phyloP scores from a whole-genome alignment of 2,797 vertebrate species.

The Pseudomugil gertrudae region DNA sequence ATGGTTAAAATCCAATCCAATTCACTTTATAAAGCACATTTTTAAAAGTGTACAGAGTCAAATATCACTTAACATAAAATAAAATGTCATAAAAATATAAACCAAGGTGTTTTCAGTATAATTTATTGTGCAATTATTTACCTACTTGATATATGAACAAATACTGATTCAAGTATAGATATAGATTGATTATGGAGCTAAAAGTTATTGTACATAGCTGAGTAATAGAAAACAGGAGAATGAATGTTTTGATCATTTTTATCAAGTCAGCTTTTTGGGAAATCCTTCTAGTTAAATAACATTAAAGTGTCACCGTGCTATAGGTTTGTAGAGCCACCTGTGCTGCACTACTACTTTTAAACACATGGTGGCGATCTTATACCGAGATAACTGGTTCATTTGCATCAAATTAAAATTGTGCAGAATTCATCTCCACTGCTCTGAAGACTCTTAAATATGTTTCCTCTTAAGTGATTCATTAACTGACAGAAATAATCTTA shows the following conservation, averaged over 20 bases:
- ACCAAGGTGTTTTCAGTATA: background rate
- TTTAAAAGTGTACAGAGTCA: no score
- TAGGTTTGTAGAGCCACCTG: background rate
- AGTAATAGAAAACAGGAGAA: no score
- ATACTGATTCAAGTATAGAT: background rate
- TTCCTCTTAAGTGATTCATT: background rate
- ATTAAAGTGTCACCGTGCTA: background rate
- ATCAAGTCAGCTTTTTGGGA: background rate
- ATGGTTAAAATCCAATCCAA: no score
- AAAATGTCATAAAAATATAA: background rate
- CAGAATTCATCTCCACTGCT: background rate
- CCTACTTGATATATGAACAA: background rate
- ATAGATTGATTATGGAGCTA: background rate
- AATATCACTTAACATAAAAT: background rate
- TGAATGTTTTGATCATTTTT: no score
- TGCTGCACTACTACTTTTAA: constrained; percentile 19
- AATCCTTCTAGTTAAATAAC: background rate
- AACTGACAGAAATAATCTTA: background rate
- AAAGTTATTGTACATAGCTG: background rate
- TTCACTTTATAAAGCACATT: no score
- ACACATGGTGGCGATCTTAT: constrained; percentile 45
- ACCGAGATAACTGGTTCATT: background rate
- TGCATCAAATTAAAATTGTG: background rate
- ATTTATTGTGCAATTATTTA: background rate
- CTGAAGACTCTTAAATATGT: background rate